phyloP scores from a whole-genome alignment of 2,888 invertebrate genomes.

The Sussaba pulchella region DNA sequence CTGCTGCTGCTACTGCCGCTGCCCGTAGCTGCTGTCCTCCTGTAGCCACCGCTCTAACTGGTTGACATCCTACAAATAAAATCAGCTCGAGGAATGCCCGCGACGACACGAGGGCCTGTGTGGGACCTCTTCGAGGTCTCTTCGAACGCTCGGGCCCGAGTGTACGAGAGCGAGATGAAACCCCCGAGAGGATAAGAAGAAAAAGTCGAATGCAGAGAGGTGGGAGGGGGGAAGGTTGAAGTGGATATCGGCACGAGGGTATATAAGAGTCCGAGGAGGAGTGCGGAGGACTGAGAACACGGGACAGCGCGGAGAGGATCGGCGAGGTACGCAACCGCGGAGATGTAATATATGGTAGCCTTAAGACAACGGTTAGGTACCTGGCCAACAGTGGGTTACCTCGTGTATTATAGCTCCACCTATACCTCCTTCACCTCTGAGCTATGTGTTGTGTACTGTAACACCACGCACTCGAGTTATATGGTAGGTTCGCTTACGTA shows the following conservation, averaged over 20 bases:
- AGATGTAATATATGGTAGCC: slow-evolving; percentile 81
- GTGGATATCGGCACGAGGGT: slow-evolving; percentile 66
- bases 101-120: slow-evolving; percentile 80
- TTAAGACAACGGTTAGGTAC: slow-evolving; percentile 80
- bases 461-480: background rate
- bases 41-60: slow-evolving; percentile 77
- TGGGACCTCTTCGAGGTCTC: slow-evolving; percentile 76
- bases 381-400: slow-evolving; percentile 68
- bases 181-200: slow-evolving; percentile 57
- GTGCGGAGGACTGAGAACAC: slow-evolving; percentile 28
- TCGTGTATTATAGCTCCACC: slow-evolving; percentile 68
- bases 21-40: slow-evolving; percentile 66
- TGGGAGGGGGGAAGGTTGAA: slow-evolving; percentile 55
- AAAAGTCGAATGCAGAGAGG: slow-evolving; percentile 49
- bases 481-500: background rate
- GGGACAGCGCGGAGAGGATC: slow-evolving; percentile 30
- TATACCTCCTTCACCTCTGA: slow-evolving; percentile 48
- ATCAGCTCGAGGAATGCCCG: slow-evolving; percentile 83
- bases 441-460: slow-evolving; percentile 11
- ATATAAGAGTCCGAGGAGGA: slow-evolving; percentile 64
- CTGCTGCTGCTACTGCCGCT: slow-evolving; percentile 32
- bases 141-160: background rate
- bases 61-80: slow-evolving; percentile 83
- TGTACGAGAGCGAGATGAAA: slow-evolving; percentile 23
- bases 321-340: slow-evolving; percentile 48